phyloP scores from a whole-genome alignment of 2,797 vertebrate species.

The Clarias laeviceps region DNA sequence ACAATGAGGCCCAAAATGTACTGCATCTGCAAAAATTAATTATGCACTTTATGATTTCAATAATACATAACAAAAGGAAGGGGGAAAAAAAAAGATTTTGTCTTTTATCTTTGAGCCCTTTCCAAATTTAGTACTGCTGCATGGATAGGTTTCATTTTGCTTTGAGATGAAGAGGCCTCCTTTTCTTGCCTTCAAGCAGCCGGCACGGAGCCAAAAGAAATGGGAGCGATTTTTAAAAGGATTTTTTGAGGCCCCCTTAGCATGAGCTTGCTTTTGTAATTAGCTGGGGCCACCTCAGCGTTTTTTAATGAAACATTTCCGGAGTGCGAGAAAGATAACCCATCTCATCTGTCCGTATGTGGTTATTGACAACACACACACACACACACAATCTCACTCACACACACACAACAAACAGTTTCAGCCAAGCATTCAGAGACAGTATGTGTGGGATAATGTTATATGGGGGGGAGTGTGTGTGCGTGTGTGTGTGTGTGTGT shows the following conservation, averaged over 20 bases:
- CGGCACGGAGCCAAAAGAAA: slow-evolving; percentile 49
- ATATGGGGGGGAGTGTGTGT: slow-evolving; percentile 74
- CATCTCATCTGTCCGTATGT: slow-evolving; percentile 36
- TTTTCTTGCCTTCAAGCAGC: slow-evolving; percentile 62
- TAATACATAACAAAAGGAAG: slow-evolving; percentile 67
- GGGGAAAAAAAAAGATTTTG: slow-evolving; percentile 48
- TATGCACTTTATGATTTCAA: slow-evolving; percentile 74
- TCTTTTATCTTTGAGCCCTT: slow-evolving; percentile 66
- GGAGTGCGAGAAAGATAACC: slow-evolving; percentile 73
- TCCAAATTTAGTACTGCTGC: slow-evolving; percentile 75
- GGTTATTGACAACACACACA: not conserved
- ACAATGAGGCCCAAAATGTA: slow-evolving; percentile 57
- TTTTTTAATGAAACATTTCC: slow-evolving; percentile 84
- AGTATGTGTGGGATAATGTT: slow-evolving; percentile 46
- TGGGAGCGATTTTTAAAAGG: slow-evolving; percentile 44
- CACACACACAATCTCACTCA: not conserved
- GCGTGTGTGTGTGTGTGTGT: slow-evolving; percentile 73
- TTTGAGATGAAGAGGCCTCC: slow-evolving; percentile 66
- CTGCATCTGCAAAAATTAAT: slow-evolving; percentile 74
- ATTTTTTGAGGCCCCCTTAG: slow-evolving; percentile 61
- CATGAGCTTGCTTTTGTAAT: slow-evolving; percentile 81
- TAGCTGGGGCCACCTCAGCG: slow-evolving; percentile 85
- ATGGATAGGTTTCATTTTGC: slow-evolving; percentile 67
- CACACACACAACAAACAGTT: slow-evolving; percentile 39
- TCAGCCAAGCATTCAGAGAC: slow-evolving; percentile 29